Base-by-base conservation (phyloP, 2,888 invertebrate genomes). In the Cactoblastis cactorum region DNA sequence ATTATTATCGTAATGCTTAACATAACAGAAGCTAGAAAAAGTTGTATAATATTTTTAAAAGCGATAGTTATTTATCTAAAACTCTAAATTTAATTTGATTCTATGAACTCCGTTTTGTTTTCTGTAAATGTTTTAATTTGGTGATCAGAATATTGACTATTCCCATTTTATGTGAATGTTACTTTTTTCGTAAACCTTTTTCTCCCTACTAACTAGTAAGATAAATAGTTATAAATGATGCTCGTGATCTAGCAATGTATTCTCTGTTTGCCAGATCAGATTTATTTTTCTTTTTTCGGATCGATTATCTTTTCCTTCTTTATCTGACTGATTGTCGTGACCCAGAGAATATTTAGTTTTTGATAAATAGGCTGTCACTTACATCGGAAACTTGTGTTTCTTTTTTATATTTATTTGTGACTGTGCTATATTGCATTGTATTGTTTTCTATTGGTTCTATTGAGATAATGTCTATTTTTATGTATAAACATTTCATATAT, bases 11-110 rank as follows among this genome's bases (percentile, higher is more conserved):
- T 71, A 74, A 71, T 69, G 73, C 77, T 77, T 77, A 73, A 67
- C 59, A 62, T 75, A 73, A 74, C 73, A 69, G 67, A 62, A 60
- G 70, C 71, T 77, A 79, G 74, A 75, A 59, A 75, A 77, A 74
- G 77, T 74, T 79, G 78, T 82, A 82, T 74, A 64, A 77, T 78
- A 80, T 80, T 80, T 79, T 67, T 75, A 71, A 76, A 76, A 62
- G 65, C 70, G 62, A 69, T 75, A 73, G 67, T 72, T 77, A 76
- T 78, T 78, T 76, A 76, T 73, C 72, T 64, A 71, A 63, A 65
- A 67, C n/a, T 68, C 61, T 58, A 66, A 67, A 62, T 63, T 63
- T 68, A 51, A 51, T 51, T 53, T 54, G 39, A 46, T 37, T 39
- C 37, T 38, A 46, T 46, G 35, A 34, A 47, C 47, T 47, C 47